Base-by-base conservation (phyloP, 2,888 invertebrate genomes). In the Halictus ligatus region DNA sequence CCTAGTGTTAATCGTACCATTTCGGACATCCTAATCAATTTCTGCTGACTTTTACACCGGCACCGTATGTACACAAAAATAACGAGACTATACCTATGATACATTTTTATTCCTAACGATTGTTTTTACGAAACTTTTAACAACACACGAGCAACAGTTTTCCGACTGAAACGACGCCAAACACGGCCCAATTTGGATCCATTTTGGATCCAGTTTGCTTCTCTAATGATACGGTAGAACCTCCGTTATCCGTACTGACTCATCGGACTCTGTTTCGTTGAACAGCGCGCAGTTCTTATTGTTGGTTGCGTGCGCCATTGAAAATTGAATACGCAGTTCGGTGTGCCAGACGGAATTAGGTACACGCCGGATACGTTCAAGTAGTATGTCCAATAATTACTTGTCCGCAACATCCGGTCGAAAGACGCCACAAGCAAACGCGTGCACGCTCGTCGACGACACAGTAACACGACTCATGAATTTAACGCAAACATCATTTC, bases 401-500 rank as follows among this genome's bases (percentile, higher is more conserved):
- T 69, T 69, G 40, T 40, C 69, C 40, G 67, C 67, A 69, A 12
- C 67, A 69, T 29, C 67, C 69, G 69, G 5, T n/a, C 43, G 35
- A 69, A 69, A 69, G 69, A 35, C 67, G 18, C 69, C 69, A 21
- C 21, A n/a, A 69, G 21, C 69, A 40, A 69, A 35, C 43, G n/a
- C n/a, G 75, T 12, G 40, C 29, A 21, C 7, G 13, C 43, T 46
- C 75, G 46, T 64, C 18, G 46, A 5, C 15, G 25, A 43, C 60
- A 60, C 25, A 2, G 75, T n/a, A 43, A 29, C 75, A 21, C 46
- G 46, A 43, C 40, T 43, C 64, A 64, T 46, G 75, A 46, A 76
- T 64, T 76, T 64, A 76, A 76, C 75, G 40, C 10, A 64, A 76
- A 76, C 75, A 76, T 64, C 64, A 64, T 76, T 64, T 58, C 46